Evolutionary conservation across 2,113 vertebrate species (phyloP).

Genomic region (Indicator maculatus): DNA sequence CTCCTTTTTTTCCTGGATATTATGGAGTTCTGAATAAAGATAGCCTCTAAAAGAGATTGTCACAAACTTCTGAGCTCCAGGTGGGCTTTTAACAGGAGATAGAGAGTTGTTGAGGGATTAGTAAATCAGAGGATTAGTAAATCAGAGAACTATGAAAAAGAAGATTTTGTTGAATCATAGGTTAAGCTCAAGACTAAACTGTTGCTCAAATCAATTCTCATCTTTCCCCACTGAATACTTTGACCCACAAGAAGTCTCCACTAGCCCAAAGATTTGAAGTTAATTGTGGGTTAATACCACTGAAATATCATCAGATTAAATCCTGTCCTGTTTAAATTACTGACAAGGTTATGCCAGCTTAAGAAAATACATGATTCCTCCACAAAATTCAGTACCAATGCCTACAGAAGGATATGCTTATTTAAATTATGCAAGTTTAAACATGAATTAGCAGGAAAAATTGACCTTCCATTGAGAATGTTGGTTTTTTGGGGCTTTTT

Average conservation of each 20-base stretch:
- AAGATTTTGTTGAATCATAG: background rate
- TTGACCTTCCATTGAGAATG: slow-evolving; percentile 20
- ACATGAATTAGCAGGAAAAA: background rate
- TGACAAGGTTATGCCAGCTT: background rate
- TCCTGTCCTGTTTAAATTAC: background rate
- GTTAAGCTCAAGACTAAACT: background rate
- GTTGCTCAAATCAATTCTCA: background rate
- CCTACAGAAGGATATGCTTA: background rate
- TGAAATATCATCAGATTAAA: background rate
- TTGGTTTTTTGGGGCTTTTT: background rate
- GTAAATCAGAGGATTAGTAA: background rate
- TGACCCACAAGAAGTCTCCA: background rate
- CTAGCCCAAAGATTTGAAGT: background rate
- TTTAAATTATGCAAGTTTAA: background rate
- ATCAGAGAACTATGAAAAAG: background rate
- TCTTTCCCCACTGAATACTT: background rate
- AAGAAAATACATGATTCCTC: background rate
- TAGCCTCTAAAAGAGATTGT: background rate
- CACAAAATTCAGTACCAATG: background rate
- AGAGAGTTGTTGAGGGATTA: background rate
- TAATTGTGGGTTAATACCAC: background rate
- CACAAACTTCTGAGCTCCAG: background rate
- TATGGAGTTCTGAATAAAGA: background rate
- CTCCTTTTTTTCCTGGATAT: background rate
- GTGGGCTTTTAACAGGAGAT: background rate